Percentiles rank a stretch among this genome's conserved stretches.
These are phyloP conservation scores for Linnaemya vulpina DNA, from an alignment of 2,888 invertebrate species.

Conservation along the genomic window DNA sequence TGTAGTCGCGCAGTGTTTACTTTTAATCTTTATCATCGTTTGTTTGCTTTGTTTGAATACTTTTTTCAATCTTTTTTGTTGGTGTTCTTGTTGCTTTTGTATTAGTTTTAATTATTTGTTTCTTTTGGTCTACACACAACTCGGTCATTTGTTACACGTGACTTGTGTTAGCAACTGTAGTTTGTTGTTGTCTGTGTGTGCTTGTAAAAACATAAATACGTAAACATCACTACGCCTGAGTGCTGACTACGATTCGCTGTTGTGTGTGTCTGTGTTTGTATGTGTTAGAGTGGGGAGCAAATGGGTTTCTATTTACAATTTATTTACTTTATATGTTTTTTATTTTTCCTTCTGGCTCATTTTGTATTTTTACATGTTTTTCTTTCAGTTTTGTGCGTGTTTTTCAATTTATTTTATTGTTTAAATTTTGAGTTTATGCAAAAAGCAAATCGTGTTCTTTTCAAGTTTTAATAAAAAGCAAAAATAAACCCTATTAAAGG, in stretches of 20 bases:
- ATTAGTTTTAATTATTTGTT: conserved; percentile 5
- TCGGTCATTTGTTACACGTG: conserved; percentile 15
- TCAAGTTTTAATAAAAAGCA: conserved; percentile 9
- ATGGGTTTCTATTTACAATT: conserved; percentile 7
- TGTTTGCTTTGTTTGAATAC: conserved; percentile 6
- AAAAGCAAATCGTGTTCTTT: conserved; percentile 17
- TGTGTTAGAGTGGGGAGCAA: background rate
- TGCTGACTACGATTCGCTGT: background rate
- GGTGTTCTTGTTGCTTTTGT: background rate
- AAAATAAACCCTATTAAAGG: conserved; percentile 1
- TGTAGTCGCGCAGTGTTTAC: conserved; percentile 25
- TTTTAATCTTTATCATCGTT: conserved; percentile 14
- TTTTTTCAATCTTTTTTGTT: background rate
- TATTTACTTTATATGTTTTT: conserved; percentile 6
- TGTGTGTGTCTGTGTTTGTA: background rate
- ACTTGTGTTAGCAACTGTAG: conserved; percentile 6
- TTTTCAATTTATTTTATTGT: conserved; percentile 21
- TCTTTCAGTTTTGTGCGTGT: conserved; percentile 52
- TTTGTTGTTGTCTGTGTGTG: background rate
- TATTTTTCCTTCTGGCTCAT: conserved; percentile 4
- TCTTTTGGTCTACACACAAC: background rate
- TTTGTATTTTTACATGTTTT: background rate
- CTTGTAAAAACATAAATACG: background rate
- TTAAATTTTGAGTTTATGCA: background rate
- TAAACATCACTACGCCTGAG: background rate